A percentile compares a stretch with the other conserved stretches of the same genome.
phyloP scores from a whole-genome alignment of 2,888 invertebrate genomes.

The Nezara viridula region DNA sequence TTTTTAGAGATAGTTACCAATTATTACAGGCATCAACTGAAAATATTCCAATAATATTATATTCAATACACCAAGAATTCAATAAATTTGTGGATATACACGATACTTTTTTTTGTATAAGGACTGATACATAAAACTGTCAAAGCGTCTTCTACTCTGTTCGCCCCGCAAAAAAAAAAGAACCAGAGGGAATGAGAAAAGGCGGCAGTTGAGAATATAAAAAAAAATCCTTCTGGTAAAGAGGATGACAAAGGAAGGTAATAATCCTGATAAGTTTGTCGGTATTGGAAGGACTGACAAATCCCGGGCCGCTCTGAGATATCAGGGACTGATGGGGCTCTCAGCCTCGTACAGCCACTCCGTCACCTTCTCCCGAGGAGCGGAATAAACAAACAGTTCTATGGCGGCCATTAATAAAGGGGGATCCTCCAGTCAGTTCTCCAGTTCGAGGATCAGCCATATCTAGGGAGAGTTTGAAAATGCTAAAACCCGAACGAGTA shows the following conservation, averaged over 20 bases:
- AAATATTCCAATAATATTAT: too few relatives aligned
- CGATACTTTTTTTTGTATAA: too few relatives aligned
- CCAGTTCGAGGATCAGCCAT: neutral
- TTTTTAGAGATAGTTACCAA: too few relatives aligned
- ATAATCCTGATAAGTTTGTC: slow-evolving; percentile 30
- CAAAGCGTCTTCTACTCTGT: neutral
- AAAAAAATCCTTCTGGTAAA: neutral
- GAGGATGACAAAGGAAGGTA: neutral
- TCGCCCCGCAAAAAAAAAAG: neutral
- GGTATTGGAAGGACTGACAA: slow-evolving; percentile 3
- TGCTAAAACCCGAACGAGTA: too few relatives aligned
- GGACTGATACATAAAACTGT: neutral
- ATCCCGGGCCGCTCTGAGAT: neutral
- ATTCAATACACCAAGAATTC: too few relatives aligned
- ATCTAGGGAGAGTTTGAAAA: too few relatives aligned
- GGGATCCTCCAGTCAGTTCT: neutral
- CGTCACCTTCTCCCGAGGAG: neutral
- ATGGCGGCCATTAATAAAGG: slow-evolving; percentile 25
- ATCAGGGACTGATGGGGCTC: neutral
- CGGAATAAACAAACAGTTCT: slow-evolving; percentile 28
- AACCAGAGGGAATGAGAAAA: neutral
- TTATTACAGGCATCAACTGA: too few relatives aligned
- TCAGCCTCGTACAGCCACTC: neutral
- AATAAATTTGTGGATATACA: too few relatives aligned
- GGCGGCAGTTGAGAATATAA: neutral